Conservation (phyloP, 2,888 invertebrate genomes). For the Patella caerulea region DNA sequence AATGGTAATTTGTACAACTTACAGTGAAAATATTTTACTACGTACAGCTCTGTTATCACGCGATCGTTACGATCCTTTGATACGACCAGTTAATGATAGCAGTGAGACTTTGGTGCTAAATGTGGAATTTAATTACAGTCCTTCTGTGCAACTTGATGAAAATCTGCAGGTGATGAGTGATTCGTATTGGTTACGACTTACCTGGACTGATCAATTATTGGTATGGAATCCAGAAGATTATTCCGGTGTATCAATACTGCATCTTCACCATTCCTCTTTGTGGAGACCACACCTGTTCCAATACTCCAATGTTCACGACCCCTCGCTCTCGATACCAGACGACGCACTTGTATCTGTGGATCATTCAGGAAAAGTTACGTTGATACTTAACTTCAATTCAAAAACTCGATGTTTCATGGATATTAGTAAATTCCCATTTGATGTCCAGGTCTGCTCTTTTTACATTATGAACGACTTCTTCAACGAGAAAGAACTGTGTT, state of each 20-base stretch:
- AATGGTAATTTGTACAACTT: no score
- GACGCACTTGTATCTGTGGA: not conserved
- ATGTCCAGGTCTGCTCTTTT: not conserved
- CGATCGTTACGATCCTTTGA: not conserved
- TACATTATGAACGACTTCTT: not conserved
- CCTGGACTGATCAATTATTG: not conserved
- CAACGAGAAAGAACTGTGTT: not conserved
- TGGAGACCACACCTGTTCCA: not conserved
- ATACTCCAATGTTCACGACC: not conserved
- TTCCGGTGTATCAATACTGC: not conserved
- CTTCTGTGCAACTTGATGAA: not conserved
- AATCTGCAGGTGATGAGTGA: not conserved
- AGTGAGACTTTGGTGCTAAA: not conserved
- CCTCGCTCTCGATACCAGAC: not conserved
- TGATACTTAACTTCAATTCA: not conserved
- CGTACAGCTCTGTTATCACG: not conserved
- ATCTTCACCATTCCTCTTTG: not conserved
- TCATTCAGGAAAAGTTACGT: not conserved
- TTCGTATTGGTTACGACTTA: not conserved
- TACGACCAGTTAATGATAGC: not conserved
- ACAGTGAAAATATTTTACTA: no score
- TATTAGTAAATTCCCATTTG: not conserved
- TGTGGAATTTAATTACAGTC: not conserved
- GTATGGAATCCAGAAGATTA: not conserved
- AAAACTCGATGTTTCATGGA: not conserved